A percentile compares a stretch with the other conserved stretches of the same genome.
Conservation (phyloP, 2,113 vertebrate genomes). For the Cyanoramphus novaezelandiae region DNA sequence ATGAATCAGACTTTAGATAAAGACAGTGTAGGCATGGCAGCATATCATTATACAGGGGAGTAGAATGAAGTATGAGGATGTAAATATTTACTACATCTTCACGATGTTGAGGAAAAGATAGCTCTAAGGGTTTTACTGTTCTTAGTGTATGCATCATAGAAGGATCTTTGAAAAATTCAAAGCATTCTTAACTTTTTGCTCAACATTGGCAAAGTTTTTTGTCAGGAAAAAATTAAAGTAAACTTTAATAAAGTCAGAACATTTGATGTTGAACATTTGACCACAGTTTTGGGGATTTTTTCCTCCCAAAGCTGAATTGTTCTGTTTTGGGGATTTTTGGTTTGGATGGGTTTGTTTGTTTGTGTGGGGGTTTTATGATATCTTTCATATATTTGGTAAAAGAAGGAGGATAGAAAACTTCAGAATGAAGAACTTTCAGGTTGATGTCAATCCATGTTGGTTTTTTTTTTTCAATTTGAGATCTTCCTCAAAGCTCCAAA, state of each 20-base stretch:
- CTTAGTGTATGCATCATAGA: not conserved
- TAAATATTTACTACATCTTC: constrained; percentile 53
- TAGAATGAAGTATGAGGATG: constrained; percentile 9
- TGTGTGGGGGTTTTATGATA: not conserved
- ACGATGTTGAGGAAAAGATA: not conserved
- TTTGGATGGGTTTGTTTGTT: not conserved
- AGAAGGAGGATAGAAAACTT: not conserved
- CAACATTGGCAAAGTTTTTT: not conserved
- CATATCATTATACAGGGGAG: constrained; percentile 47
- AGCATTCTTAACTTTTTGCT: not conserved
- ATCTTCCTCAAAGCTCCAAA: not conserved
- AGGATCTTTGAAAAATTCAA: not conserved
- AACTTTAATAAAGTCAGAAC: not conserved
- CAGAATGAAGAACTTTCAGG: not conserved
- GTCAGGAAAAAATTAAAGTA: not conserved
- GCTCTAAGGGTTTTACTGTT: constrained; percentile 16
- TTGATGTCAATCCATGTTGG: not conserved
- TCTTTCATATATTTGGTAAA: not conserved
- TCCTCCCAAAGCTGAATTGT: not conserved
- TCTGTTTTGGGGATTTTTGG: not conserved
- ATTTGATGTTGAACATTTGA: not conserved
- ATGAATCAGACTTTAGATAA: constrained; percentile 54
- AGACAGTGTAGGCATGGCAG: constrained; percentile 54
- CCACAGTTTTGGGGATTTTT: not conserved
- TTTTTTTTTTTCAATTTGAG: not conserved